Base-by-base conservation (phyloP, 2,113 vertebrate species). In the Actenoides lindsayi region DNA sequence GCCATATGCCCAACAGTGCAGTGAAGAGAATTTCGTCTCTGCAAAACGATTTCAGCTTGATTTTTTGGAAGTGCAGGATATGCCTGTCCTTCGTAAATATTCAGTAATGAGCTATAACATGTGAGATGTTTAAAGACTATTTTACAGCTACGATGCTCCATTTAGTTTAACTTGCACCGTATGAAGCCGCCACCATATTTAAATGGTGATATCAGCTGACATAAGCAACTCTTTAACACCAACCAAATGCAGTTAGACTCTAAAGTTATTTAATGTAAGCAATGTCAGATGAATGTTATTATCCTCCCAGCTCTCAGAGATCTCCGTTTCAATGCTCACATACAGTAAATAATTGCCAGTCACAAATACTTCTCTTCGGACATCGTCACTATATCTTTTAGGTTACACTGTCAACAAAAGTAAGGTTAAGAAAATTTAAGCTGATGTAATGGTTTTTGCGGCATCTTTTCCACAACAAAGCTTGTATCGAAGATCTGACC, bases 401-500 rank as follows among this genome's bases (percentile, higher is more conserved):
- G 42, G 56, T 64, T 24, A 70, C 11, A 31, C 0, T 48, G 65
- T 84, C 90, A 94, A 88, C 92, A 93, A 84, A 51, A 75, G 48
- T 54, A 63, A 51, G 1, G 0, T 6, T 50, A 75, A 42, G 85
- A 85, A 84, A 86, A 62, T 42, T 54, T 80, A 81, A 96, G 90
- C 95, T 82, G 79, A 89, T 80, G 92, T 42, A 67, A 93, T 16
- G 81, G 48, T 97, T 93, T 96, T 83, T 44, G 4, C 2, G 68
- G 80, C 88, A 90, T 94, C 92, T 89, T 88, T 82, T 87, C 1
- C 0, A 92, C 98, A 98, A 98, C 96, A 98, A 97, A 96, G 98
- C 97, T 96, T 83, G 95, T 93, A 97, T 97, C 96, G 95, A 97
- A 98, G 98, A 98, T 98, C 97, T 97, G 98, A 97, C 97, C 98